Conservation (phyloP, 2,888 invertebrate species). For the Andrena minutula region DNA sequence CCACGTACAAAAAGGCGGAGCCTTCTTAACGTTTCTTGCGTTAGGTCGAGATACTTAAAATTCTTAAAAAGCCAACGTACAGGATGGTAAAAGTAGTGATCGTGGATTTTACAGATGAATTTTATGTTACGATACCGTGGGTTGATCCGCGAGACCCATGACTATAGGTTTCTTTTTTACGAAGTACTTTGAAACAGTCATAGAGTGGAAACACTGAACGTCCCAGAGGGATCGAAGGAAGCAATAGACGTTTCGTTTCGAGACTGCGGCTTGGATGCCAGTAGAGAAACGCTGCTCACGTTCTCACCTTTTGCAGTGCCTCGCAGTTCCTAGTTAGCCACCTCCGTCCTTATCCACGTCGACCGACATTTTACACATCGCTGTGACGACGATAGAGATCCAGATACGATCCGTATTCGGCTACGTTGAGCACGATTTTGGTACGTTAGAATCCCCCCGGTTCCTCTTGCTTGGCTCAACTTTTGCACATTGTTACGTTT, state of each 20-base stretch:
- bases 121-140: no score
- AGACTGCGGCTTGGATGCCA: slow-evolving; percentile 63
- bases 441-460: not conserved
- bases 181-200: no score
- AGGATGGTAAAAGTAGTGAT: not conserved
- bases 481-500: slow-evolving; percentile 16
- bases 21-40: slow-evolving; percentile 26
- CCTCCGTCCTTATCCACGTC: slow-evolving; percentile 79
- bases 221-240: slow-evolving; percentile 41
- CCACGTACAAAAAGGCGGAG: slow-evolving; percentile 5
- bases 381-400: slow-evolving; percentile 22
- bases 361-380: slow-evolving; percentile 57
- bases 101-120: no score
- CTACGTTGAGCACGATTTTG: slow-evolving; percentile 3
- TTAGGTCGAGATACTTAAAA: slow-evolving; percentile 1
- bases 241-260: slow-evolving; percentile 56
- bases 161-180: no score
- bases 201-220: not conserved
- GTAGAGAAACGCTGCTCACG: slow-evolving; percentile 60
- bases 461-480: slow-evolving; percentile 29
- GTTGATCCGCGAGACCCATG: no score
- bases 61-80: not conserved
- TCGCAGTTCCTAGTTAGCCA: slow-evolving; percentile 82
- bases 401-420: slow-evolving; percentile 19
- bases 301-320: slow-evolving; percentile 67